Evolutionary conservation across 1,140 invertebrate genomes (phyloP).

Genomic region (Chymomyza costata): DNA sequence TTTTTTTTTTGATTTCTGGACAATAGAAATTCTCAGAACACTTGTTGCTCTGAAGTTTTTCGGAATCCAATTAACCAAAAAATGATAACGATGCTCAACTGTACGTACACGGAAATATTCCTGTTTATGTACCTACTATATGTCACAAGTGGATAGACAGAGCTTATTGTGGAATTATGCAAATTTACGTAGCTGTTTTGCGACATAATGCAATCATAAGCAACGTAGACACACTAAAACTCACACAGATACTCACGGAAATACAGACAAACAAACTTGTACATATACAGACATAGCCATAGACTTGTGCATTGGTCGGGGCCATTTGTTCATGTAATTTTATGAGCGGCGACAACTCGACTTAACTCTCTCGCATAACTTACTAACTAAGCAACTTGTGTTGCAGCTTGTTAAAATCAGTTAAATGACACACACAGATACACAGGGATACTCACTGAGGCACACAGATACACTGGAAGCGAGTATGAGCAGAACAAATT

Average conservation of each 20-base stretch:
- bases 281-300: background rate
- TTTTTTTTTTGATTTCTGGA: too few species aligned
- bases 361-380: slow-evolving; percentile 16
- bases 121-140: too few species aligned
- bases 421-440: slow-evolving; percentile 38
- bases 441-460: slow-evolving; percentile 2
- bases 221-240: slow-evolving; percentile 19
- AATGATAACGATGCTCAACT: too few species aligned
- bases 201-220: slow-evolving; percentile 59
- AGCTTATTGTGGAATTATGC: slow-evolving; percentile 60
- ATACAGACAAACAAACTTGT: too few species aligned
- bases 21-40: too few species aligned
- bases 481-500: slow-evolving; percentile 14
- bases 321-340: slow-evolving; percentile 37
- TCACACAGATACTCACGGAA: background rate
- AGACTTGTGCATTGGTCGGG: slow-evolving; percentile 20
- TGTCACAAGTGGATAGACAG: slow-evolving; percentile 6
- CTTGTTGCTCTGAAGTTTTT: too few species aligned
- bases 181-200: slow-evolving; percentile 55
- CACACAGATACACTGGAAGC: slow-evolving; percentile 20
- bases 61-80: too few species aligned
- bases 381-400: slow-evolving; percentile 15
- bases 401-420: slow-evolving; percentile 31
- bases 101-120: too few species aligned
- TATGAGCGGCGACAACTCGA: background rate